Evolutionary conservation across 2,113 vertebrate species (phyloP).

Genomic region (Atlantisia rogersi): DNA sequence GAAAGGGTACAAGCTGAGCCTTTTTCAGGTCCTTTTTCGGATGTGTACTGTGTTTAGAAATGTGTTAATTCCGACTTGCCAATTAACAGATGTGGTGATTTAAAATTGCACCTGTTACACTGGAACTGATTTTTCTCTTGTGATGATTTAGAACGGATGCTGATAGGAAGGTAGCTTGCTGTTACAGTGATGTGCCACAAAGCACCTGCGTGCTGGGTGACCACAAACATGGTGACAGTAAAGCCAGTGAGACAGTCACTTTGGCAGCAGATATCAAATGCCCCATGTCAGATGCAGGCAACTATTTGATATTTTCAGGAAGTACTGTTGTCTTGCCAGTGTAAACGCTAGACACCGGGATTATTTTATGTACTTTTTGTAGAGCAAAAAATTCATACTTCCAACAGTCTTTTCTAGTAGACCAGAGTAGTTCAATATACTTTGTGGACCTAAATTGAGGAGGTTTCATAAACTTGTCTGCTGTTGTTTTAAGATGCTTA

Average conservation of each 20-base stretch:
- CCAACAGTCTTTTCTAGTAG: not conserved
- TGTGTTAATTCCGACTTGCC: not conserved
- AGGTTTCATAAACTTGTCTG: not conserved
- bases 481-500: not conserved
- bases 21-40: not conserved
- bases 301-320: not conserved
- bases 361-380: not conserved
- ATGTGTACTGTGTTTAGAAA: not conserved
- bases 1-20: not conserved
- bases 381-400: not conserved
- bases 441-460: not conserved
- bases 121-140: not conserved
- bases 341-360: rapidly evolving
- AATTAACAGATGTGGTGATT: not conserved
- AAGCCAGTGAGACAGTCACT: not conserved
- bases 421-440: not conserved
- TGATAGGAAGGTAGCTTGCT: not conserved
- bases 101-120: not conserved
- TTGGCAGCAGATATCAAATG: not conserved
- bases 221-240: not conserved
- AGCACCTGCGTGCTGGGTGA: not conserved
- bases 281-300: not conserved
- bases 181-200: not conserved
- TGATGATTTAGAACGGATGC: not conserved
- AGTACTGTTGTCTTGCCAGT: not conserved